phyloP scores from a whole-genome alignment of 1,140 invertebrate genomes.

The Onthophagus taurus region DNA sequence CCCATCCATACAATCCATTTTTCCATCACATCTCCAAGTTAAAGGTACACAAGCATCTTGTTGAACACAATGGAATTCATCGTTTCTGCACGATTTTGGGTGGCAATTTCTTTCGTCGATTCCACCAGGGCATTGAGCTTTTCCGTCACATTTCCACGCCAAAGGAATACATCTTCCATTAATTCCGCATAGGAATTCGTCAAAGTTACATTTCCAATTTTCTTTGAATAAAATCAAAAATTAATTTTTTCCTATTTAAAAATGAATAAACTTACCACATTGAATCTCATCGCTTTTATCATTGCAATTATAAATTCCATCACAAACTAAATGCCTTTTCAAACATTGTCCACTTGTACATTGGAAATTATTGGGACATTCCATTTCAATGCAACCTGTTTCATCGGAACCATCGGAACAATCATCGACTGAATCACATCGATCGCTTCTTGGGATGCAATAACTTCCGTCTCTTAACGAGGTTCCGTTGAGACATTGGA shows the following conservation, averaged over 20 bases:
- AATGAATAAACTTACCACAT: slow-evolving; percentile 43
- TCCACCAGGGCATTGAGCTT: slow-evolving; percentile 54
- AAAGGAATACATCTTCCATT: slow-evolving; percentile 45
- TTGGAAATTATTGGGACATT: slow-evolving; percentile 50
- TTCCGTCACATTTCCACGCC: slow-evolving; percentile 55
- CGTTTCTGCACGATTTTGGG: slow-evolving; percentile 41
- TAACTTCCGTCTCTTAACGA: slow-evolving; percentile 46
- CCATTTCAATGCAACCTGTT: slow-evolving; percentile 44
- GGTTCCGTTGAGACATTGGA: slow-evolving; percentile 52
- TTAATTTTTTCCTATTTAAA: background rate
- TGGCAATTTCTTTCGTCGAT: slow-evolving; percentile 54
- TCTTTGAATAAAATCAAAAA: slow-evolving; percentile 26
- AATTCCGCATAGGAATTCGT: slow-evolving; percentile 45
- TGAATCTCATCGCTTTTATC: slow-evolving; percentile 61
- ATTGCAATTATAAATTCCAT: slow-evolving; percentile 59
- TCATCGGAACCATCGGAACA: slow-evolving; percentile 58
- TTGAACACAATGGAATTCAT: slow-evolving; percentile 47
- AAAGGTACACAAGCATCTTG: slow-evolving; percentile 48
- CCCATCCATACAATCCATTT: slow-evolving; percentile 49
- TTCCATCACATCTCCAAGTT: slow-evolving; percentile 52
- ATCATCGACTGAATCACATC: slow-evolving; percentile 53
- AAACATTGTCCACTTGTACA: slow-evolving; percentile 65
- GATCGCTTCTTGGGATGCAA: slow-evolving; percentile 44
- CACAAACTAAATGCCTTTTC: slow-evolving; percentile 59
- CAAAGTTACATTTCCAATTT: slow-evolving; percentile 46